Conservation (phyloP, 2,888 invertebrate genomes). For the Oeneis ivallda region DNA sequence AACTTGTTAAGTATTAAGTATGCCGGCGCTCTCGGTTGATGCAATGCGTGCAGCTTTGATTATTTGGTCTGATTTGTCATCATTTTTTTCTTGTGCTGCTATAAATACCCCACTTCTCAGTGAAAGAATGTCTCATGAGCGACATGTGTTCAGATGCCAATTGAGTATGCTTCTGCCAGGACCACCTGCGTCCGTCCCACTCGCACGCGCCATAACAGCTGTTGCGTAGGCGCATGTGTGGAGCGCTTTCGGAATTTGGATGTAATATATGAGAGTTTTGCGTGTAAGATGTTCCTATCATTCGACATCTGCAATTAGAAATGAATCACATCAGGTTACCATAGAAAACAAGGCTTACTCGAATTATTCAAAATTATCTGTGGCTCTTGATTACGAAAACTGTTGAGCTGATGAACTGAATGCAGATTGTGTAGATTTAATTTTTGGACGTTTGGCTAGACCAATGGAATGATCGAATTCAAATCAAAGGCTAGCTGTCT, state of each 20-base stretch:
- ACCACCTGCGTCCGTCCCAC: conserved; percentile 77
- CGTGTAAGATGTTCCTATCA: not conserved
- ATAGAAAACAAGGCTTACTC: not conserved
- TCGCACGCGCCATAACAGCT: conserved; percentile 71
- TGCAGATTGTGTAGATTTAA: not conserved
- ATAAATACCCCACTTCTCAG: conserved; percentile 30
- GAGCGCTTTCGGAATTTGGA: conserved; percentile 40
- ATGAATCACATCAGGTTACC: not conserved
- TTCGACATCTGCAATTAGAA: conserved; percentile 4
- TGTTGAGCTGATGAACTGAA: not conserved
- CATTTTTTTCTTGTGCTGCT: conserved; percentile 16
- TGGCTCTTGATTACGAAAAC: too few species aligned
- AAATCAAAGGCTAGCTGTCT: conserved; percentile 61
- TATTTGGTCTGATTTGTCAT: conserved; percentile 21
- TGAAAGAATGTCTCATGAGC: conserved; percentile 30
- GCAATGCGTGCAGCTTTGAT: conserved; percentile 19
- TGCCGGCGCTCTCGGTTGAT: conserved; percentile 15
- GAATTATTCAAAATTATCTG: not conserved
- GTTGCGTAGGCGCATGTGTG: conserved; percentile 50
- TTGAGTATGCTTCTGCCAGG: conserved; percentile 51
- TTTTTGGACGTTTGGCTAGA: conserved; percentile 6
- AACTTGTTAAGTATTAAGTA: too few species aligned
- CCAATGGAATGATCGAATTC: conserved; percentile 51
- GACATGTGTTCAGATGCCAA: conserved; percentile 46
- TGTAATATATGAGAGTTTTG: conserved; percentile 14